phyloP scores from a whole-genome alignment of 1,140 invertebrate species.

The Papilio aristodemus region DNA sequence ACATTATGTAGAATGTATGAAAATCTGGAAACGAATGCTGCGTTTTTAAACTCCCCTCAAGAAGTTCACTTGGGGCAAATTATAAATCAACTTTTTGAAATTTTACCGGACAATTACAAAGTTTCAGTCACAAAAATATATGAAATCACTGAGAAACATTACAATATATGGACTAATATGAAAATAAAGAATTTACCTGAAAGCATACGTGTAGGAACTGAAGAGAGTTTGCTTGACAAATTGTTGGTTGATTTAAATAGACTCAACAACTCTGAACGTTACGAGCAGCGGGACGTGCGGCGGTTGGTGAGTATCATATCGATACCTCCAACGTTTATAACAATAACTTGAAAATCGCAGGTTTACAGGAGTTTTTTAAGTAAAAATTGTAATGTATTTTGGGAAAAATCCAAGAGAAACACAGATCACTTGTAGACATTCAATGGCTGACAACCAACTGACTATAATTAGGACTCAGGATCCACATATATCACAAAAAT shows the following conservation, averaged over 20 bases:
- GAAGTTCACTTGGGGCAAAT: slow-evolving; percentile 49
- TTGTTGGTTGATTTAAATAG: slow-evolving; percentile 37
- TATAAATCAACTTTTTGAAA: slow-evolving; percentile 50
- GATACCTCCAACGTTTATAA: too few species aligned
- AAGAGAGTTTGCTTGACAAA: slow-evolving; percentile 45
- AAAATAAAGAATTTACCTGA: slow-evolving; percentile 51
- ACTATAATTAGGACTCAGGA: too few species aligned
- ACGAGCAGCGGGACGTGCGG: slow-evolving; percentile 36
- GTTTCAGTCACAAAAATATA: slow-evolving; percentile 47
- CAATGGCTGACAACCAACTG: too few species aligned
- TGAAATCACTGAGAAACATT: slow-evolving; percentile 44
- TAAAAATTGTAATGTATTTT: too few species aligned
- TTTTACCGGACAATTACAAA: slow-evolving; percentile 50
- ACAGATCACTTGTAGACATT: too few species aligned
- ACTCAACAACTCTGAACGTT: slow-evolving; percentile 14
- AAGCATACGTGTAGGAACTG: slow-evolving; percentile 38
- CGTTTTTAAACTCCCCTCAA: slow-evolving; percentile 55
- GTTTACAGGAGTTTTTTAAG: too few species aligned
- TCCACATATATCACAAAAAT: too few species aligned
- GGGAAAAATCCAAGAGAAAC: too few species aligned
- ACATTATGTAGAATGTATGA: slow-evolving; percentile 53
- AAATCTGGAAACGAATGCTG: slow-evolving; percentile 42
- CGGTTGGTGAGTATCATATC: slow-evolving; percentile 44
- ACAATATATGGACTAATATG: slow-evolving; percentile 47
- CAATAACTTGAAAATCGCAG: not conserved